These are phyloP conservation scores for Koerneria pararmatus DNA, from an alignment of 2,888 invertebrate genomes.

Conservation along the genomic window DNA sequence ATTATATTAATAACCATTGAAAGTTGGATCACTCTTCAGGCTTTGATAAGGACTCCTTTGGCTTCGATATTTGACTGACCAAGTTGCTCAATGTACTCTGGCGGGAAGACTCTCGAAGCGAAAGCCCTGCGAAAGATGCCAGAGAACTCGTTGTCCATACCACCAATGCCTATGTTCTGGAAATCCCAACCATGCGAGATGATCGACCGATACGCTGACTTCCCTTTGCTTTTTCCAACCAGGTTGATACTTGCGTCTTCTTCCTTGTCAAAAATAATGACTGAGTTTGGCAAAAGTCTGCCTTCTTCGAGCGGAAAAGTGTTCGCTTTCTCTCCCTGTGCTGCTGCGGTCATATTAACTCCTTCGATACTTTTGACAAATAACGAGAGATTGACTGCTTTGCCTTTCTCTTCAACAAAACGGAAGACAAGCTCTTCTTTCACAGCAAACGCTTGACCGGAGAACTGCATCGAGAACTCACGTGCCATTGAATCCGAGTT, in stretches of 20 bases:
- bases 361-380: constrained; percentile 84
- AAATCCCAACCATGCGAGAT: constrained; percentile 99
- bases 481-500: constrained; percentile 94
- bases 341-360: too few species aligned
- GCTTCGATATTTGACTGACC: constrained; percentile 69
- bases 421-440: constrained; percentile 75
- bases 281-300: constrained; percentile 79
- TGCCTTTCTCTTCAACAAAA: constrained; percentile 71
- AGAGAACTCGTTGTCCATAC: constrained; percentile 77
- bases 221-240: constrained; percentile 71
- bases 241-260: constrained; percentile 85
- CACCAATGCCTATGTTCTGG: constrained; percentile 98
- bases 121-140: constrained; percentile 96
- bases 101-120: constrained; percentile 94
- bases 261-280: constrained; percentile 87
- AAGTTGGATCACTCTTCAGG: too few species aligned
- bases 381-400: constrained; percentile 75
- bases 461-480: constrained; percentile 84
- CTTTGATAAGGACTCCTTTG: too few species aligned
- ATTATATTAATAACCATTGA: too few species aligned
- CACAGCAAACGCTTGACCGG: constrained; percentile 82
- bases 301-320: constrained; percentile 64
- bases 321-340: neutral
- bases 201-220: constrained; percentile 70
- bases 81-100: constrained; percentile 90